Conservation (phyloP, 2,113 vertebrate genomes). For the Hemiprocne comata region DNA sequence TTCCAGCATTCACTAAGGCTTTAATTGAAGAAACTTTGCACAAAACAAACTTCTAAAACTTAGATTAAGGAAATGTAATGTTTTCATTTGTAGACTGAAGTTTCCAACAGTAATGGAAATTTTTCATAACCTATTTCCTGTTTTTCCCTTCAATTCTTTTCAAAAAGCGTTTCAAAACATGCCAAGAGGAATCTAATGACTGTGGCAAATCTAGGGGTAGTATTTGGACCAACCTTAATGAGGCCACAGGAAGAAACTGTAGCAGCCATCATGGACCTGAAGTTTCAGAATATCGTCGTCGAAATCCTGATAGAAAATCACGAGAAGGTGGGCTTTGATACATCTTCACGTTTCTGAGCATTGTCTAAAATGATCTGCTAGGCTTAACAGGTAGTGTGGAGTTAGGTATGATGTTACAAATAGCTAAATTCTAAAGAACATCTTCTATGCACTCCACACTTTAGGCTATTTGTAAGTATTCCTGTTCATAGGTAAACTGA, state of each 20-base stretch:
- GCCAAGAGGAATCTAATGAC: constrained; percentile 97
- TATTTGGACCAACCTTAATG: constrained; percentile 98
- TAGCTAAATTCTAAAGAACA: not conserved
- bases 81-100: not conserved
- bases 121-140: constrained; percentile 58
- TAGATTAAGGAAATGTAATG: not conserved
- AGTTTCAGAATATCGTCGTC: constrained; percentile 98
- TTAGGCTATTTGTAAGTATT: not conserved
- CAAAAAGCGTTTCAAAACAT: constrained; percentile 88
- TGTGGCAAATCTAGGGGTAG: constrained; percentile 94
- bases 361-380: not conserved
- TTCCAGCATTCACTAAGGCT: constrained; percentile 2
- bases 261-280: constrained; percentile 97
- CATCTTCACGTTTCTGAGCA: accelerated
- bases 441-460: accelerated
- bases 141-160: constrained; percentile 34
- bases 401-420: not conserved
- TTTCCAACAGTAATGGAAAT: not conserved
- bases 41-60: not conserved
- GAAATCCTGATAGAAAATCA: constrained; percentile 97
- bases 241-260: constrained; percentile 95
- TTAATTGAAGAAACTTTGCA: constrained; percentile 8
- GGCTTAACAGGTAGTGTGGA: not conserved
- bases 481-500: not conserved
- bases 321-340: constrained; percentile 82